Evolutionary conservation across 2,113 vertebrate species (phyloP).

Genomic region (Jacana jacana): DNA sequence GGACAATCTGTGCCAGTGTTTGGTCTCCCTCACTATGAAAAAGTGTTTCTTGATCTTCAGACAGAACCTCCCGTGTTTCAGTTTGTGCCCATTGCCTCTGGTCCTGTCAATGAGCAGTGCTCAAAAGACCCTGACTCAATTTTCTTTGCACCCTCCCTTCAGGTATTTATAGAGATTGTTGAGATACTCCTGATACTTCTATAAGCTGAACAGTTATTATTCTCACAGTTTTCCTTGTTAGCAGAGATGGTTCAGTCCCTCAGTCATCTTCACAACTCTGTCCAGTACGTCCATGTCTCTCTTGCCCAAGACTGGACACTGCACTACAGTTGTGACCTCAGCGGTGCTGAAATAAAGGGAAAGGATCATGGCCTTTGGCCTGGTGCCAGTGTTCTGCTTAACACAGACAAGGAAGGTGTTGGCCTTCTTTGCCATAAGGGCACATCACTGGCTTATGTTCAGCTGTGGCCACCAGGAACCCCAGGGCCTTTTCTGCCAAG

Average conservation of each 20-base stretch:
- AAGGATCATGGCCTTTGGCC: neutral
- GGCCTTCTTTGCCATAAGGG: neutral
- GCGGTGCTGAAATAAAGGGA: neutral
- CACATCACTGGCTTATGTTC: neutral
- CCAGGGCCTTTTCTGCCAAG: neutral
- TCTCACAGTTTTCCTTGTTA: neutral
- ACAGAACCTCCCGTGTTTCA: neutral
- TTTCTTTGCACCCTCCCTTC: neutral
- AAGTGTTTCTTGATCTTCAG: neutral
- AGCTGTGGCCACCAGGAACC: neutral
- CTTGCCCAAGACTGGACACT: neutral
- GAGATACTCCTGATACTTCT: neutral
- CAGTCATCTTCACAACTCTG: neutral
- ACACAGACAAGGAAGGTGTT: neutral
- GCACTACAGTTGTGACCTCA: neutral
- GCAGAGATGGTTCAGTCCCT: neutral
- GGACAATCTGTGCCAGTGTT: neutral
- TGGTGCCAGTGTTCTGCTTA: neutral
- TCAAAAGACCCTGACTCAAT: neutral
- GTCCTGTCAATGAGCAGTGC: neutral
- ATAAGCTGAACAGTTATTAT: neutral
- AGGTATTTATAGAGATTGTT: neutral
- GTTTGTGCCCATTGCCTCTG: neutral
- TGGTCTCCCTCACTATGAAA: neutral
- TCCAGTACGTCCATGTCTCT: neutral